These are phyloP conservation scores for Cataglyphis cursor DNA, from an alignment of 2,888 invertebrate species.

Conservation along the genomic window DNA sequence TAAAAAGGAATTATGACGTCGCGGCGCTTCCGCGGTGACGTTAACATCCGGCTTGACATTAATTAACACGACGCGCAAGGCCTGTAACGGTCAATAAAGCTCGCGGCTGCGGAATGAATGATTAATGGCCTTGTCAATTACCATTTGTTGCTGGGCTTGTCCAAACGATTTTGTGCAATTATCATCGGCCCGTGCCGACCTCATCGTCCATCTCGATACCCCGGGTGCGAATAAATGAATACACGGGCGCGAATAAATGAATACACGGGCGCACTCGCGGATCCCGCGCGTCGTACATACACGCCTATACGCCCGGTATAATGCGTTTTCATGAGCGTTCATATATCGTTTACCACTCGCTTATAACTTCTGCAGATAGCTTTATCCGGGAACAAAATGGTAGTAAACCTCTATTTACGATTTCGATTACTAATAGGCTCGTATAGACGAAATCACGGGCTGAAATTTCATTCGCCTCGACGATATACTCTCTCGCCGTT, in stretches of 20 bases:
- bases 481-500: neutral
- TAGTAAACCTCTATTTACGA: slow-evolving; percentile 50
- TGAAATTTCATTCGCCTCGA: slow-evolving; percentile 36
- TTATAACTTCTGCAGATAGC: slow-evolving; percentile 66
- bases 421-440: slow-evolving; percentile 46
- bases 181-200: slow-evolving; percentile 60
- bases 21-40: slow-evolving; percentile 45
- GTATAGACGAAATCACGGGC: slow-evolving; percentile 33
- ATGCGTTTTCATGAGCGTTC: slow-evolving; percentile 58
- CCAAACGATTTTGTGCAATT: slow-evolving; percentile 77
- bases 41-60: slow-evolving; percentile 66
- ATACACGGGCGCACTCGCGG: slow-evolving; percentile 10
- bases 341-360: slow-evolving; percentile 63
- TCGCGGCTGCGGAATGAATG: slow-evolving; percentile 74
- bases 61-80: slow-evolving; percentile 74
- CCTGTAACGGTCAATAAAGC: slow-evolving; percentile 76
- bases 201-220: slow-evolving; percentile 53
- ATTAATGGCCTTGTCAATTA: slow-evolving; percentile 81
- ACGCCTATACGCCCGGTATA: slow-evolving; percentile 39
- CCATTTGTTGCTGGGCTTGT: slow-evolving; percentile 73
- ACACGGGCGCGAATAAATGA: slow-evolving; percentile 38
- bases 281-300: too few species aligned
- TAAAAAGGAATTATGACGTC: slow-evolving; percentile 44
- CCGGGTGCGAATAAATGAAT: slow-evolving; percentile 36
- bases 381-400: slow-evolving; percentile 42